Base-by-base conservation (phyloP, 2,113 vertebrate species). In the Varanus komodoensis region DNA sequence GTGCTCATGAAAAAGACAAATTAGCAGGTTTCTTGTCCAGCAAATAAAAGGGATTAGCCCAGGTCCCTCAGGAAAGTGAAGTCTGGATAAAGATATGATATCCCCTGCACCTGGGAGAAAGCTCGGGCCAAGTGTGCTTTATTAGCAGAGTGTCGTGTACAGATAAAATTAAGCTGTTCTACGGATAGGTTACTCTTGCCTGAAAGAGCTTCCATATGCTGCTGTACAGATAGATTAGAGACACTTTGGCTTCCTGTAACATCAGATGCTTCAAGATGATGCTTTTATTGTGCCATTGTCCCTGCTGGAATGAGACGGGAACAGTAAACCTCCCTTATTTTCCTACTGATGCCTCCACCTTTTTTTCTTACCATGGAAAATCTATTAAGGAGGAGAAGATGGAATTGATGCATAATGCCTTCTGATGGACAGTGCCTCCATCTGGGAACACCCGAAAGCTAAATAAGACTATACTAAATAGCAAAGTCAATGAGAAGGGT, bases 11-110 rank as follows among this genome's bases (percentile, higher is more conserved):
- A 81, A 80, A 87, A 75, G 38, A 69, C 44, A 67, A 80, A 88
- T 52, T 88, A 89, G 79, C 68, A 82, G 79, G 25, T 82, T 74
- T 82, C 68, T 82, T 73, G n/a, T 61, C n/a, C 79, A 82, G 87
- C 79, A 89, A 82, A 88, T 81, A 80, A 80, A 88, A 69, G 61
- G 77, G 67, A 68, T 80, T 88, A 69, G 61, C 77, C 87, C 77
- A 80, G 21, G 32, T 82, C 79, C 87, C 87, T 54, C 2, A 6
- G 67, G 50, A 57, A 87, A 87, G 4, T 87, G 57, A 44, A 79
- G 48, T 67, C 25, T n/a, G 64, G 74, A 87, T 32, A 87, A 69
- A 86, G 73, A 87, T n/a, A 87, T 11, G 77, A 52, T 82, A 23
- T 71, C 32, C 50, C 50, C 61, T 64, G 29, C n/a, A 54, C 29